Conservation (phyloP, 2,113 vertebrate species). For the Maylandia zebra region DNA sequence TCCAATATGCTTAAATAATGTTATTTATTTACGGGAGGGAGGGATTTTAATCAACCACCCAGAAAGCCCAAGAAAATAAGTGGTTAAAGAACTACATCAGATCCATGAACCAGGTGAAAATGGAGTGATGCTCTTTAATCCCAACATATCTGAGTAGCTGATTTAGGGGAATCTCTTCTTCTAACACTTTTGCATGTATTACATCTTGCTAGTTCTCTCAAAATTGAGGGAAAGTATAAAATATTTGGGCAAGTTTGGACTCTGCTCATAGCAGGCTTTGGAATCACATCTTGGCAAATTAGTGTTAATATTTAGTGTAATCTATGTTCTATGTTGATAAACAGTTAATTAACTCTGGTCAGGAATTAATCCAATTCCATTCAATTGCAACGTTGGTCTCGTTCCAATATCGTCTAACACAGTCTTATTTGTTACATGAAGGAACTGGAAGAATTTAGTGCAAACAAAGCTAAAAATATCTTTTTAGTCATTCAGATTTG, state of each 20-base stretch:
- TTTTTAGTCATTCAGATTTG: fast-evolving
- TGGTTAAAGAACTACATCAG: fast-evolving
- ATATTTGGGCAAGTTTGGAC: not conserved
- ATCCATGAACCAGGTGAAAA: not conserved
- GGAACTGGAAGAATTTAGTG: fast-evolving
- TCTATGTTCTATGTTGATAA: not conserved
- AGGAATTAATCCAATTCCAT: not conserved
- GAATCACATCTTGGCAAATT: not conserved
- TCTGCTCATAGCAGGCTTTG: not conserved
- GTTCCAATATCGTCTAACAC: fast-evolving
- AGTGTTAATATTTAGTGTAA: fast-evolving
- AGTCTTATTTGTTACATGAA: not conserved
- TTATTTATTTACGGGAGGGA: not conserved
- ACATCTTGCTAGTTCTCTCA: not conserved
- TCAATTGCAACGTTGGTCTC: not conserved
- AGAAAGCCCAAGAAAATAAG: not conserved
- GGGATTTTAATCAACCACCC: not conserved
- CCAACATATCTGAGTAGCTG: not conserved
- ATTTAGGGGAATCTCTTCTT: not conserved
- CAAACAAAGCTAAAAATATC: fast-evolving
- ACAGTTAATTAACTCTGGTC: fast-evolving
- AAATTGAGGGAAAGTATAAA: not conserved
- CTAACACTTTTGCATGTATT: fast-evolving
- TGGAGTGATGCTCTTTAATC: fast-evolving
- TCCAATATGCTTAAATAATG: fast-evolving